Evolutionary conservation across 2,797 vertebrate species (phyloP).

Genomic region (Galago senegalensis): DNA sequence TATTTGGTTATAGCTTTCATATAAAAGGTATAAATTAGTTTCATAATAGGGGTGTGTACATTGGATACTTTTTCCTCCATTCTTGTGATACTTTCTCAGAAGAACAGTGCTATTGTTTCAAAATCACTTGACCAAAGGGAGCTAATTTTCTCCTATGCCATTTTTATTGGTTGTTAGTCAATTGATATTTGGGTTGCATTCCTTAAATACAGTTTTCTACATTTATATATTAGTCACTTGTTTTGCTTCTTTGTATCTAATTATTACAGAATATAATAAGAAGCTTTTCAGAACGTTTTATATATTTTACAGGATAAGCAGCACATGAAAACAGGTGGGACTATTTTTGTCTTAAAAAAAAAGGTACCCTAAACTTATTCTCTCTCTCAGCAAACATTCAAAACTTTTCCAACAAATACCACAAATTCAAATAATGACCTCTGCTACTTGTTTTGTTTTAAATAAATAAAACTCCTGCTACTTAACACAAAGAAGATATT

Average conservation of each 20-base stretch:
- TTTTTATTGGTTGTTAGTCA: not conserved
- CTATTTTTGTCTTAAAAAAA: constrained; percentile 12
- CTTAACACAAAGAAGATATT: constrained; percentile 54
- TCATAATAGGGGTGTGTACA: too few species aligned
- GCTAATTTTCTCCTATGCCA: constrained; percentile 32
- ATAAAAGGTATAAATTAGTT: too few species aligned
- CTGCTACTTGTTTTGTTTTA: constrained; percentile 20
- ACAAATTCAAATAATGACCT: constrained; percentile 44
- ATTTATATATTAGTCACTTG: not conserved
- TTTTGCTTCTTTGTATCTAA: constrained; percentile 45
- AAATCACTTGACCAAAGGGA: constrained; percentile 36
- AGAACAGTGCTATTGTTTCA: not conserved
- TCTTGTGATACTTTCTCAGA: too few species aligned
- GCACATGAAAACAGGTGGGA: not conserved
- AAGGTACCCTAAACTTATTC: not conserved
- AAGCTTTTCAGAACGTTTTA: not conserved
- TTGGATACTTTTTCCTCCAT: too few species aligned
- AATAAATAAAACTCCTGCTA: constrained; percentile 61
- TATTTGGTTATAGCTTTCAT: too few species aligned
- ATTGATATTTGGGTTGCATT: not conserved
- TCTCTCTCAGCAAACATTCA: not conserved
- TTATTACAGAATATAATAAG: not conserved
- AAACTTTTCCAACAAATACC: constrained; percentile 34
- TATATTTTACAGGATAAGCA: constrained; percentile 35
- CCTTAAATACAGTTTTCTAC: constrained; percentile 27